Evolutionary conservation across 1,140 invertebrate species (phyloP).

Genomic region (Chlorops oryzae): DNA sequence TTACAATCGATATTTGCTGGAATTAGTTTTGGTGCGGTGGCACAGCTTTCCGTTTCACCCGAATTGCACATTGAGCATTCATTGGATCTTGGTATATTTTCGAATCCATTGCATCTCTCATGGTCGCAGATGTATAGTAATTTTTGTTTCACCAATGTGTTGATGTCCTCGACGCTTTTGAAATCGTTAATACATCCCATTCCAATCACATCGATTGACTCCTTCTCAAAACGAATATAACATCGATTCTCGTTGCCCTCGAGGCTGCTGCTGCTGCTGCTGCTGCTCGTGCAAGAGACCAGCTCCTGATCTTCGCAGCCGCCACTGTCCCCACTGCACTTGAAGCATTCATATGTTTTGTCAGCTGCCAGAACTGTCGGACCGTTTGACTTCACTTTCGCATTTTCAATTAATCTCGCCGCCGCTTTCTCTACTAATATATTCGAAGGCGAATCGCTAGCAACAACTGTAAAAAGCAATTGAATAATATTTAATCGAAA

Average conservation of each 20-base stretch:
- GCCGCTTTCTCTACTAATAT: too few species aligned
- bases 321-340: slow-evolving; percentile 9
- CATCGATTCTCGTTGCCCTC: slow-evolving; percentile 17
- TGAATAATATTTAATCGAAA: too few species aligned
- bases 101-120: slow-evolving; percentile 27
- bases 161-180: slow-evolving; percentile 22
- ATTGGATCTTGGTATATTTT: slow-evolving; percentile 15
- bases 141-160: slow-evolving; percentile 16
- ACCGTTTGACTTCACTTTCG: too few species aligned
- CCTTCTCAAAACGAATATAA: slow-evolving; percentile 27
- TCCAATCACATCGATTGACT: slow-evolving; percentile 10
- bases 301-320: slow-evolving; percentile 24
- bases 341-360: too few species aligned
- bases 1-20: slow-evolving; percentile 15
- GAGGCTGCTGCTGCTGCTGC: background rate
- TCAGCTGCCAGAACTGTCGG: too few species aligned
- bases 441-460: too few species aligned
- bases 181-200: slow-evolving; percentile 38
- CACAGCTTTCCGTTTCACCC: slow-evolving; percentile 20
- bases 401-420: too few species aligned
- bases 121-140: slow-evolving; percentile 22
- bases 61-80: slow-evolving; percentile 29
- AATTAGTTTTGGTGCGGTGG: slow-evolving; percentile 29
- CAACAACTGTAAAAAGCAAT: too few species aligned
- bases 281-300: background rate